Base-by-base conservation (phyloP, 2,113 vertebrate genomes). In the Corydoras sp. region DNA sequence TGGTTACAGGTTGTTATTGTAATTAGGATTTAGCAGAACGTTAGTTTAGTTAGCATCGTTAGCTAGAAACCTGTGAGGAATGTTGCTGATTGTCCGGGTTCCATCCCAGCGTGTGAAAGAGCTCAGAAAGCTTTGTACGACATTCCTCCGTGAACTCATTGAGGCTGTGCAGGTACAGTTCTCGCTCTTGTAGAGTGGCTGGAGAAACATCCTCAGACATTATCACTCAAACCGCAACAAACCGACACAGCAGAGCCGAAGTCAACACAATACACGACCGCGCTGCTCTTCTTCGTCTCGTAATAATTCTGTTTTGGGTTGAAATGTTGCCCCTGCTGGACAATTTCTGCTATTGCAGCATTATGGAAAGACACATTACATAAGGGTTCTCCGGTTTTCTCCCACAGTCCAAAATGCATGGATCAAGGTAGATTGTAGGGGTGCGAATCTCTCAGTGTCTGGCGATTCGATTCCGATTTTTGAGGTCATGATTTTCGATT, bases 81-180 rank as follows among this genome's bases (percentile, higher is more conserved):
- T 65, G 4, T 0, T 69, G 54, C 62, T 78, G 49, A 43, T 74
- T 12, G n/a, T 85, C 80, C 8, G 1, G 43, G 4, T 78, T 84
- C 90, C 88, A 89, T 72, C 84, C 88, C 50, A 91, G 63, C 35
- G 74, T 43, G 1, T 86, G 78, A 62, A 86, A 85, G 2, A 89
- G 69, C 0, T 84, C 80, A 2, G 81, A 12, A 0, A 91, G 67
- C 62, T 87, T 80, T 10, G 84, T 78, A 31, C 75, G 76, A 54
- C 85, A 90, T 5, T 68, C 84, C 12, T 86, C 84, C 0, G 87
- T 89, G 63, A 90, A 90, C 24, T 89, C 85, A 0, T 68, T 79
- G 43, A 91, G 77, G 49, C 89, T 85, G 56, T 70, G 68, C 0
- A 91, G 65, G 7, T 73, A 58, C 9, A 79, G 62, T 72, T 81